A percentile compares a stretch with the other conserved stretches of the same genome.
These are phyloP conservation scores for Hydrochoerus hydrochaeris DNA, from an alignment of 2,113 vertebrate species.

Conservation along the genomic window DNA sequence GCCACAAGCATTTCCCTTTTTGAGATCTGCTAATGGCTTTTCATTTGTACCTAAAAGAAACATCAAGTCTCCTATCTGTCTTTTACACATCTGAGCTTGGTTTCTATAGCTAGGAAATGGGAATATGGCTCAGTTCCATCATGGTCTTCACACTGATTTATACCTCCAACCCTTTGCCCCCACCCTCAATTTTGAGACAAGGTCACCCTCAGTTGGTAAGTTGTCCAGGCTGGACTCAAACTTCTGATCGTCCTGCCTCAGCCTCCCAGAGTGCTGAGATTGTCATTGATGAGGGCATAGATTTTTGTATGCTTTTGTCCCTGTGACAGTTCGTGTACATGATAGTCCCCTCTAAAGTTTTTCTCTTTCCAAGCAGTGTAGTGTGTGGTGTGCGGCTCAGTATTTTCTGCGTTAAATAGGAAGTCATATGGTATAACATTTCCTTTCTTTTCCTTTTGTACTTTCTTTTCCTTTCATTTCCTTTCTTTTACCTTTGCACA, in stretches of 20 bases:
- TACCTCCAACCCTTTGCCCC: not conserved
- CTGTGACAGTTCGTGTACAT: not conserved
- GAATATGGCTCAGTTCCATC: not conserved
- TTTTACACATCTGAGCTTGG: not conserved
- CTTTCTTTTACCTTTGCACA: not conserved
- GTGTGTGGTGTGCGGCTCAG: not conserved
- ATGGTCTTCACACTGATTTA: not conserved
- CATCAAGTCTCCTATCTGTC: not conserved
- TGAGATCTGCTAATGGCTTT: conserved; percentile 6
- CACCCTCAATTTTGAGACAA: not conserved
- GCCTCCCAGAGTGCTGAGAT: not conserved
- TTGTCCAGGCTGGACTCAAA: not conserved
- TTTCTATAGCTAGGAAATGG: conserved; percentile 29
- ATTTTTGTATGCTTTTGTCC: conserved; percentile 17
- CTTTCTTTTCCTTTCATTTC: not conserved
- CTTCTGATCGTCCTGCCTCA: not conserved
- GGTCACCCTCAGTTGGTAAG: not conserved
- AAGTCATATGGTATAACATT: not conserved
- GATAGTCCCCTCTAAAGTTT: not conserved
- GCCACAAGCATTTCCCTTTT: conserved; percentile 5
- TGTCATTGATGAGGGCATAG: not conserved
- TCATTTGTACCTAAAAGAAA: not conserved
- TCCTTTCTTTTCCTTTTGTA: not conserved
- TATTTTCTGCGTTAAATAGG: not conserved
- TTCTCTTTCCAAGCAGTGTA: not conserved